Evolutionary conservation across 2,888 invertebrate genomes (phyloP).

Genomic region (Lycaena phlaeas): DNA sequence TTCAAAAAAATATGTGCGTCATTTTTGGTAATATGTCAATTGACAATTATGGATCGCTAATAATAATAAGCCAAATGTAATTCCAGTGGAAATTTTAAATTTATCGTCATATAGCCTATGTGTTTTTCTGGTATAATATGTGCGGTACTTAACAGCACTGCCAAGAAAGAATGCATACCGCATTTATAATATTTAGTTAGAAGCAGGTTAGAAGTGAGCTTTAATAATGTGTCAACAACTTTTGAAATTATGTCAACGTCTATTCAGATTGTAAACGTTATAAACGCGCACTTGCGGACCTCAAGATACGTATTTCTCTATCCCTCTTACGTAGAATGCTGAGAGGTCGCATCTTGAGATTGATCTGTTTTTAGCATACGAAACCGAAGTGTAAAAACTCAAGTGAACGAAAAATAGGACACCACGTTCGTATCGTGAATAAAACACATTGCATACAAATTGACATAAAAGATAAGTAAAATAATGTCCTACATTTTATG

Average conservation of each 20-base stretch:
- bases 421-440: slow-evolving; percentile 2
- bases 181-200: too few species aligned
- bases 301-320: neutral
- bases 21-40: too few species aligned
- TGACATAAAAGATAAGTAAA: slow-evolving; percentile 3
- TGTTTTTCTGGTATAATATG: too few species aligned
- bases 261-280: neutral
- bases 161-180: too few species aligned
- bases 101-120: too few species aligned
- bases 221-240: neutral
- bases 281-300: neutral
- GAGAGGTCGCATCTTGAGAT: neutral
- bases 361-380: slow-evolving; percentile 3
- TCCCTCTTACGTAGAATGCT: neutral
- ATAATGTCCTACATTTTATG: neutral
- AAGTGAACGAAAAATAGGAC: slow-evolving; percentile 6
- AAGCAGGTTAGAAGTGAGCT: too few species aligned
- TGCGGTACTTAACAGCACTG: too few species aligned
- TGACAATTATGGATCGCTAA: too few species aligned
- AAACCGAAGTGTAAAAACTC: slow-evolving; percentile 6
- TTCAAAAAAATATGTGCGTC: too few species aligned
- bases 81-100: too few species aligned
- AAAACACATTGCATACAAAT: slow-evolving; percentile 3
- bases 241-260: neutral
- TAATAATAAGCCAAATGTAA: too few species aligned